Base-by-base conservation (phyloP, 23 tunicate species). In the Trididemnum nubilum region DNA sequence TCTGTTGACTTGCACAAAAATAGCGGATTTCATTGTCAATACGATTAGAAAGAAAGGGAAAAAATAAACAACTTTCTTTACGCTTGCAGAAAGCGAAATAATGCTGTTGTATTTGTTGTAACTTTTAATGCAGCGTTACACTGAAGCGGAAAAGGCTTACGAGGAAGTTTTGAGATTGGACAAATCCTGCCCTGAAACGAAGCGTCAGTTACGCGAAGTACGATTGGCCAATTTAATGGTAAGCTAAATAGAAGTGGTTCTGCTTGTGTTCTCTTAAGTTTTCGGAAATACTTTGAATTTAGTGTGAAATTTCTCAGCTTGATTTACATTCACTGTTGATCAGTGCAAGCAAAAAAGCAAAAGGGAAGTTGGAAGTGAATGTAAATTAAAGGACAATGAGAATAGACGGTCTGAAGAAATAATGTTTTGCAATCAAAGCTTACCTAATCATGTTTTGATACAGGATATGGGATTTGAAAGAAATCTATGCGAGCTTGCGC, bases 391-490 rank as follows among this genome's bases (percentile, higher is more conserved):
- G n/a, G n/a, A n/a, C n/a, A n/a, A n/a, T n/a, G n/a, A n/a, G n/a
- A n/a, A n/a, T n/a, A n/a, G n/a, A n/a, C n/a, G n/a, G n/a, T n/a
- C n/a, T n/a, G n/a, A n/a, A n/a, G n/a, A n/a, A n/a, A n/a, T n/a
- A n/a, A n/a, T n/a, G n/a, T n/a, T n/a, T n/a, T n/a, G n/a, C n/a
- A n/a, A n/a, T n/a, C n/a, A n/a, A n/a, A n/a, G n/a, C n/a, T n/a
- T n/a, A n/a, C n/a, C n/a, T n/a, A n/a, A n/a, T n/a, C n/a, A n/a
- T n/a, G n/a, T n/a, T n/a, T n/a, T n/a, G n/a, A 12, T 61, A 26
- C n/a, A 83, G 87, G 78, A 83, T 58, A 83, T 83, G 87, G 87
- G 87, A 19, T 83, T 83, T 35, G 18, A 35, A 0, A 73, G 61
- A 38, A 73, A 73, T 0, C 61, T 37, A 32, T 73, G 81, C 28